phyloP scores from a whole-genome alignment of 2,888 invertebrate species.

The Hyposoter didymator region DNA sequence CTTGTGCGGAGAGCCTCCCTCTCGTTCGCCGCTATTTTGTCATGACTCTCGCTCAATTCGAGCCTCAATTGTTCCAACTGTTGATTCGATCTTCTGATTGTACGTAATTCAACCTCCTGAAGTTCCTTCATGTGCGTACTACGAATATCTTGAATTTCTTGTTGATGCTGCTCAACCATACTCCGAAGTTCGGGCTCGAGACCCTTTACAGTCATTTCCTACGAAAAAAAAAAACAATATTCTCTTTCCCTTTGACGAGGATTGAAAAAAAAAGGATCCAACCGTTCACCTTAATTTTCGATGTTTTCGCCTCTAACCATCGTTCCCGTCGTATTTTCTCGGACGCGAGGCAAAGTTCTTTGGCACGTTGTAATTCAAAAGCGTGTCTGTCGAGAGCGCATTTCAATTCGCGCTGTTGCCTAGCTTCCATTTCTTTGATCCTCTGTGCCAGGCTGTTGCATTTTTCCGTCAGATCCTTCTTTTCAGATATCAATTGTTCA shows the following conservation, averaged over 20 bases:
- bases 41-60: conserved; percentile 87
- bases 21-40: conserved; percentile 87
- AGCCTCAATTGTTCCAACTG: conserved; percentile 87
- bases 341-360: conserved; percentile 91
- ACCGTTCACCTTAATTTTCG: conserved; percentile 90
- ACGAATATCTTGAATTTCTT: conserved; percentile 89
- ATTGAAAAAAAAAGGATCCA: neutral
- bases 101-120: conserved; percentile 87
- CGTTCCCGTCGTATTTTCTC: conserved; percentile 91
- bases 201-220: conserved; percentile 94
- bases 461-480: conserved; percentile 90
- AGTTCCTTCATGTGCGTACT: conserved; percentile 89
- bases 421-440: conserved; percentile 88
- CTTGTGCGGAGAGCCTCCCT: conserved; percentile 86
- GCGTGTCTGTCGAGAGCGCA: conserved; percentile 91
- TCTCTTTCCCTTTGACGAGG: neutral
- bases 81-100: conserved; percentile 87
- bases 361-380: conserved; percentile 90
- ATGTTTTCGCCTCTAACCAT: conserved; percentile 93
- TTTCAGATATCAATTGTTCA: conserved; percentile 92
- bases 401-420: conserved; percentile 88
- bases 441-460: conserved; percentile 89
- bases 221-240: neutral
- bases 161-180: conserved; percentile 90
- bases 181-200: conserved; percentile 93